A percentile compares a stretch with the other conserved stretches of the same genome.
These are phyloP conservation scores for Bos javanicus DNA, from an alignment of 2,113 vertebrate species.

Conservation along the genomic window DNA sequence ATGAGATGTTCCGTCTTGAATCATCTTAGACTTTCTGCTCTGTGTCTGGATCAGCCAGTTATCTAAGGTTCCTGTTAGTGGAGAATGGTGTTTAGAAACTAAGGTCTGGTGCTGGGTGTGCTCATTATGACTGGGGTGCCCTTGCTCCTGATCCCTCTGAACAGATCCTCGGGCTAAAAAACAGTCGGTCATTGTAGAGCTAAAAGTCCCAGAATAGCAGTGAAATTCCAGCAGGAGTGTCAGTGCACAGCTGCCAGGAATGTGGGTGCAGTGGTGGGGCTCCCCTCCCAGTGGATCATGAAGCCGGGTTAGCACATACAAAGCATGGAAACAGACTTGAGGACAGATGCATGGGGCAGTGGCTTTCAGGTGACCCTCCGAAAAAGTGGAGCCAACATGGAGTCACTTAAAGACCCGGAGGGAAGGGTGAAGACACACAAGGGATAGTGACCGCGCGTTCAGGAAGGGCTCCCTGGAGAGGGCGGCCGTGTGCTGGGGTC, in stretches of 20 bases:
- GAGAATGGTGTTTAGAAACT: not conserved
- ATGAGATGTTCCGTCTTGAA: accelerated
- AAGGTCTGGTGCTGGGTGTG: not conserved
- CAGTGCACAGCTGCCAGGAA: not conserved
- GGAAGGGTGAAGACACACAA: accelerated
- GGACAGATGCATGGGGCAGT: accelerated
- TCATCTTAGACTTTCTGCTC: not conserved
- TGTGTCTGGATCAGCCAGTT: not conserved
- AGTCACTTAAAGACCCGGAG: not conserved
- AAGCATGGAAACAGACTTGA: not conserved
- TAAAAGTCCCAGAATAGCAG: not conserved
- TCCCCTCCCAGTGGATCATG: not conserved
- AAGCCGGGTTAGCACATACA: accelerated
- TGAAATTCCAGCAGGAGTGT: not conserved
- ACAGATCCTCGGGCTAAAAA: not conserved
- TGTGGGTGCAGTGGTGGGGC: accelerated
- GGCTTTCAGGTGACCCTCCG: not conserved
- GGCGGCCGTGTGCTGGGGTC: not conserved
- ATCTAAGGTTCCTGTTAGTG: not conserved
- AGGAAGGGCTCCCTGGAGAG: not conserved
- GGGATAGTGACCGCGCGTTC: too few species aligned
- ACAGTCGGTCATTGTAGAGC: accelerated
- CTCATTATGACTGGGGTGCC: not conserved
- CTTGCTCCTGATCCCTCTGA: not conserved
- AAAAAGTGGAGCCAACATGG: not conserved